Evolutionary conservation across 2,797 vertebrate genomes (phyloP).

Genomic region (Galaxias olidus): DNA sequence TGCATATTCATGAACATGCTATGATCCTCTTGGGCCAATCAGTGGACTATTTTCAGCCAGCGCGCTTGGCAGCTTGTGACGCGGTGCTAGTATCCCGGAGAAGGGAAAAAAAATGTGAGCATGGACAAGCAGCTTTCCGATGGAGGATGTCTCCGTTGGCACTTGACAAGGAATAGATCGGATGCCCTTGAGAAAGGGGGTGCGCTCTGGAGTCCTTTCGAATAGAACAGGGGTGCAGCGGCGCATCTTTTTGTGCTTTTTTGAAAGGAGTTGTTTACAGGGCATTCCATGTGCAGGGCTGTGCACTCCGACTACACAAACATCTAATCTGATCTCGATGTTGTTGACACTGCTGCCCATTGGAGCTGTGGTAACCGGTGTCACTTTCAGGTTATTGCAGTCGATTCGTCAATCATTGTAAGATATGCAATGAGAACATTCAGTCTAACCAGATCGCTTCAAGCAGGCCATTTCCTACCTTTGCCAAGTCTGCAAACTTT

Average conservation of each 20-base stretch:
- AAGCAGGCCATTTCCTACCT: too few relatives aligned
- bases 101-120: constrained; percentile 10
- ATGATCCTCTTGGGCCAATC: constrained; percentile 22
- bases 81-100: constrained; percentile 16
- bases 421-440: too few relatives aligned
- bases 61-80: constrained; percentile 36
- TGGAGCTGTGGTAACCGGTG: too few relatives aligned
- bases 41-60: constrained; percentile 37
- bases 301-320: too few relatives aligned
- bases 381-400: too few relatives aligned
- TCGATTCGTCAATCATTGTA: too few relatives aligned
- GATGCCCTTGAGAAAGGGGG: not conserved
- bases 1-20: constrained; percentile 51
- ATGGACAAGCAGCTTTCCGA: constrained; percentile 1
- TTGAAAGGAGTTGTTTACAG: too few relatives aligned
- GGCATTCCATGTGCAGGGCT: too few relatives aligned
- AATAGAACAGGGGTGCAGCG: not conserved
- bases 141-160: not conserved
- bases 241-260: not conserved
- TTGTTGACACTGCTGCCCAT: too few relatives aligned
- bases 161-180: not conserved
- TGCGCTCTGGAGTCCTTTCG: constrained; percentile 6
- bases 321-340: too few relatives aligned
- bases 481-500: too few relatives aligned
- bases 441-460: too few relatives aligned